These are phyloP conservation scores for Cyprinodon diabolis DNA, from an alignment of 2,797 vertebrate species.

Conservation along the genomic window DNA sequence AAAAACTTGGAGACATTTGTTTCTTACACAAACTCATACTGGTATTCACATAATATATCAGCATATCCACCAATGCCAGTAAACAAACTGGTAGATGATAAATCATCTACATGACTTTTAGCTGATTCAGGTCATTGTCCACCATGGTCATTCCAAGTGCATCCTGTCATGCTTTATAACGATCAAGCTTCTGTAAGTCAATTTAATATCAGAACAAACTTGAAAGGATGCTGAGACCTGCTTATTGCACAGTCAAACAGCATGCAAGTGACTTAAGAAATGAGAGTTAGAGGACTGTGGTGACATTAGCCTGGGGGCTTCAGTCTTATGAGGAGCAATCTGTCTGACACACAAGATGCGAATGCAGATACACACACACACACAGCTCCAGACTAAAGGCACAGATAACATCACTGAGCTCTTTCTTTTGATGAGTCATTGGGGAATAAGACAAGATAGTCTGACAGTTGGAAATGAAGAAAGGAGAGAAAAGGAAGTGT, in stretches of 20 bases:
- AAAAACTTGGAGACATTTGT: neutral
- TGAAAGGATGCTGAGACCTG: slow-evolving; percentile 42
- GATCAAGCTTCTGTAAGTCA: slow-evolving; percentile 35
- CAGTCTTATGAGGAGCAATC: slow-evolving; percentile 73
- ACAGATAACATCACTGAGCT: slow-evolving; percentile 68
- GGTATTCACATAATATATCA: neutral
- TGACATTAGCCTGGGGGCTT: slow-evolving; percentile 73
- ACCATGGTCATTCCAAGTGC: slow-evolving; percentile 40
- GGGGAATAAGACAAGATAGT: slow-evolving; percentile 53
- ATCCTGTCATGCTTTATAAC: slow-evolving; percentile 39
- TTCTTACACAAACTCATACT: neutral
- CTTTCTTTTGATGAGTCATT: slow-evolving; percentile 63
- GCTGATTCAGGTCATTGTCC: slow-evolving; percentile 60
- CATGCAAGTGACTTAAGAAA: slow-evolving; percentile 64
- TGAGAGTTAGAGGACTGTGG: slow-evolving; percentile 68
- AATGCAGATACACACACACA: slow-evolving; percentile 39
- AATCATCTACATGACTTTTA: slow-evolving; percentile 44
- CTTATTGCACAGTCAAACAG: slow-evolving; percentile 45
- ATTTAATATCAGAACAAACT: slow-evolving; percentile 54
- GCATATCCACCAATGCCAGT: neutral
- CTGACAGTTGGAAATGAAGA: slow-evolving; percentile 30
- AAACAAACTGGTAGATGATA: slow-evolving; percentile 19
- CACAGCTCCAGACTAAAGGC: slow-evolving; percentile 42
- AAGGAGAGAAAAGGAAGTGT: slow-evolving; percentile 15
- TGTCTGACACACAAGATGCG: slow-evolving; percentile 60